A percentile compares a stretch with the other conserved stretches of the same genome.
Evolutionary conservation across 92 coral and sea anemone species (phyloP).

Genomic region (Porites divaricata): DNA sequence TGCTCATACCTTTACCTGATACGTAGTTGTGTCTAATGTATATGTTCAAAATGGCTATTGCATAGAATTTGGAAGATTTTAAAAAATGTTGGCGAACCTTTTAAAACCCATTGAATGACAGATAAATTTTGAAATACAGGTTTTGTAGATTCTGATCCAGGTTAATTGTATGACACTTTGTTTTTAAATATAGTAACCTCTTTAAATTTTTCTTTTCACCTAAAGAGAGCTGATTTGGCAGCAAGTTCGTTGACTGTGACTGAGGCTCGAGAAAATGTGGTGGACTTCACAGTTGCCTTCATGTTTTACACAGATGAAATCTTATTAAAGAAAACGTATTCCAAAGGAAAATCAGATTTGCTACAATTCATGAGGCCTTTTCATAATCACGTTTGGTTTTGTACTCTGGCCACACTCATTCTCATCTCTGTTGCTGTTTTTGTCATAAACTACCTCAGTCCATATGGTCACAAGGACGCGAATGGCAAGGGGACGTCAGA

Average conservation of each 20-base stretch:
- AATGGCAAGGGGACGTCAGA: slow-evolving; percentile 45
- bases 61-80: no score
- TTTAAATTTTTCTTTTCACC: not conserved
- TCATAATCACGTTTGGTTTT: slow-evolving; percentile 64
- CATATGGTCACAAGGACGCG: slow-evolving; percentile 61
- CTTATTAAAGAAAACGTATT: slow-evolving; percentile 42
- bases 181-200: no score
- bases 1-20: no score
- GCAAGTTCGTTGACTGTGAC: slow-evolving; percentile 55
- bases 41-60: no score
- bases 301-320: slow-evolving; percentile 56
- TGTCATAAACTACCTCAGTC: slow-evolving; percentile 66
- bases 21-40: no score
- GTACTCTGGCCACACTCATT: slow-evolving; percentile 36
- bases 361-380: slow-evolving; percentile 79
- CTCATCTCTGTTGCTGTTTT: slow-evolving; percentile 46
- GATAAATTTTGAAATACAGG: no score
- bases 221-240: slow-evolving; percentile 2
- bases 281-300: slow-evolving; percentile 58
- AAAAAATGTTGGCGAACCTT: no score
- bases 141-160: no score
- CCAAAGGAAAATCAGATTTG: slow-evolving; percentile 24
- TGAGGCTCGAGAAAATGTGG: slow-evolving; percentile 44
- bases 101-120: no score
- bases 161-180: no score